phyloP scores from a whole-genome alignment of 1,140 invertebrate species.

The Philaenus spumarius region DNA sequence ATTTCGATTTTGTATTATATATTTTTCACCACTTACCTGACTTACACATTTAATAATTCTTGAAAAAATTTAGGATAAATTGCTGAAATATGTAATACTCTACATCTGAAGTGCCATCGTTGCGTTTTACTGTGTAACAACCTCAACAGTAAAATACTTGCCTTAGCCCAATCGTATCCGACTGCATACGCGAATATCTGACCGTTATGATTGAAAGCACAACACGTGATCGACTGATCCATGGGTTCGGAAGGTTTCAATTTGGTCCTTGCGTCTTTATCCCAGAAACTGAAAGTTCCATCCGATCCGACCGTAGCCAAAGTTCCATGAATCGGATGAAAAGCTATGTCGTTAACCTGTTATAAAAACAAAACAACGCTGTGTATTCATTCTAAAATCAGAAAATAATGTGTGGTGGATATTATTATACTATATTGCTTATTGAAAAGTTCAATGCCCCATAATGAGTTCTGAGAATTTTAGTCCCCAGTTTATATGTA shows the following conservation, averaged over 20 bases:
- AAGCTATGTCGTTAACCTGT: conserved; percentile 97
- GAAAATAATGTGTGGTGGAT: too few relatives aligned
- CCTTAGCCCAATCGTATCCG: conserved; percentile 97
- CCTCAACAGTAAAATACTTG: conserved; percentile 31
- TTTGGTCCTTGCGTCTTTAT: conserved; percentile 98
- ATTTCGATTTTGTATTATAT: conserved; percentile 4
- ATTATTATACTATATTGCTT: too few relatives aligned
- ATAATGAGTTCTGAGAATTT: too few relatives aligned
- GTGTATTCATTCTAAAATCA: too few relatives aligned
- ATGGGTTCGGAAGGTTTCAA: conserved; percentile 92
- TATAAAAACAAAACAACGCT: too few relatives aligned
- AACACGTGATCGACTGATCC: conserved; percentile 91
- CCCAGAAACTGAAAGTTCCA: conserved; percentile 98
- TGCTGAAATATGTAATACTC: not conserved
- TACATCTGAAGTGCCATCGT: conserved; percentile 7
- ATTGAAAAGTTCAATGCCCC: too few relatives aligned
- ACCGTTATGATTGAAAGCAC: conserved; percentile 91
- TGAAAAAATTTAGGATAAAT: not conserved
- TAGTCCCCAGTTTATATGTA: too few relatives aligned
- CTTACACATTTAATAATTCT: not conserved
- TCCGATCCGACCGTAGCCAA: conserved; percentile 96
- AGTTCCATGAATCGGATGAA: conserved; percentile 96
- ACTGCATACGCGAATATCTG: conserved; percentile 98
- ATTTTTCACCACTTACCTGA: not conserved
- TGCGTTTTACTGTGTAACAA: conserved; percentile 3